A percentile compares a stretch with the other conserved stretches of the same genome.
phyloP scores from a whole-genome alignment of 1,140 invertebrate species.

The Camponotus floridanus region DNA sequence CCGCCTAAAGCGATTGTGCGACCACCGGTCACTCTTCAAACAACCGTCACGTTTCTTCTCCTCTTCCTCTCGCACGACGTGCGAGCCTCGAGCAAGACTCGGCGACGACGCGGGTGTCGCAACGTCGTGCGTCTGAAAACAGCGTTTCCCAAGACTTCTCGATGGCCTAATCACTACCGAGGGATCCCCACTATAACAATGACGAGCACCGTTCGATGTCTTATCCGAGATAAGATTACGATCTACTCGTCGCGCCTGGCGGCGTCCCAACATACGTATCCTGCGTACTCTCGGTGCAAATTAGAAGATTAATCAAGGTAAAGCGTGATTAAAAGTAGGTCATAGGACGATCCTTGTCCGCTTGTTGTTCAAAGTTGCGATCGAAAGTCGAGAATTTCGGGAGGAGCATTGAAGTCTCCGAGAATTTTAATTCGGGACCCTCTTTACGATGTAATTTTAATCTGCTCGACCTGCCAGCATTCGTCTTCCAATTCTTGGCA shows the following conservation, averaged over 20 bases:
- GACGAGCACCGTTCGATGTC: conserved; percentile 62
- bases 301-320: background rate
- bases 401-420: background rate
- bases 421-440: conserved; percentile 1
- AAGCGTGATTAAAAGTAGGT: too few species aligned
- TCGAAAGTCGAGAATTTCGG: background rate
- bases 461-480: background rate
- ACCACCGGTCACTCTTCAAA: background rate
- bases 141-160: conserved; percentile 50
- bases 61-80: too few species aligned
- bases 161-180: conserved; percentile 15
- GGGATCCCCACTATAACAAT: conserved; percentile 53
- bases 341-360: too few species aligned
- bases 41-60: background rate
- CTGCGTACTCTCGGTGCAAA: conserved; percentile 36
- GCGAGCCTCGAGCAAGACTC: background rate
- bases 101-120: background rate
- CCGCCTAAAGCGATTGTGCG: conserved; percentile 24
- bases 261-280: conserved; percentile 9
- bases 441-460: background rate
- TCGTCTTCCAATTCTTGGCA: background rate
- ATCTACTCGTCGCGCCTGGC: conserved; percentile 29
- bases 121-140: conserved; percentile 25
- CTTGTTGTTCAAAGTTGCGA: background rate
- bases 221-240: conserved; percentile 47